Base-by-base conservation (phyloP, 2,113 vertebrate genomes). In the rabbit (Oryctolagus cuniculus) region DNA sequence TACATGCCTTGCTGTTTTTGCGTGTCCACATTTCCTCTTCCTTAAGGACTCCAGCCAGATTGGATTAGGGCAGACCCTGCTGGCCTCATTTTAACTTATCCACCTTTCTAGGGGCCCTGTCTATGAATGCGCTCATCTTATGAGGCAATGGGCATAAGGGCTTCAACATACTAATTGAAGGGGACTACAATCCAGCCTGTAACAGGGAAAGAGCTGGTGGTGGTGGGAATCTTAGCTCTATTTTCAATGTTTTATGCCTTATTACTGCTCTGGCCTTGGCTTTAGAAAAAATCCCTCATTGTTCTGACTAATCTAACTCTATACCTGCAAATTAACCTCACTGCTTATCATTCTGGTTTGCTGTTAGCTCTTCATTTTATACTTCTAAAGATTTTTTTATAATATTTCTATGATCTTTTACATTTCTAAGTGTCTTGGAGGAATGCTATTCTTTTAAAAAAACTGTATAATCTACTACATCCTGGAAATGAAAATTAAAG, bases 401-500 rank as follows among this genome's bases (percentile, higher is more conserved):
- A 80, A 51, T 2, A 66, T 66, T 86, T 6, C 11, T 72, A 38
- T 29, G 16, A 38, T 89, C 38, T 73, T 38, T 51, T 27, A 66
- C 5, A 34, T 15, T 63, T 83, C 44, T 61, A 61, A 1, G 11
- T 58, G 21, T 55, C 29, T 77, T 78, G 12, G 16, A 73, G 51
- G 44, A 67, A 5, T 2, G 0, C 55, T 58, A 58, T 4, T 80
- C 5, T 11, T 49, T 51, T 87, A 87, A 9, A 80, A 90, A 51
- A 53, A 34, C 7, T 75, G 73, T 55, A 58, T 53, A 36, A 11
- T 31, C 49, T n/a, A 85, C 1, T 53, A 55, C 38, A 22, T 13
- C 72, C 49, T 55, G 1, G 6, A 89, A 85, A 93, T 86, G 16
- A 80, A 69, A 89, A 75, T 51, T 38, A 88, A 82, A 95, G 21